Base-by-base conservation (phyloP, 2,888 invertebrate species). In the Conistra vaccinii region DNA sequence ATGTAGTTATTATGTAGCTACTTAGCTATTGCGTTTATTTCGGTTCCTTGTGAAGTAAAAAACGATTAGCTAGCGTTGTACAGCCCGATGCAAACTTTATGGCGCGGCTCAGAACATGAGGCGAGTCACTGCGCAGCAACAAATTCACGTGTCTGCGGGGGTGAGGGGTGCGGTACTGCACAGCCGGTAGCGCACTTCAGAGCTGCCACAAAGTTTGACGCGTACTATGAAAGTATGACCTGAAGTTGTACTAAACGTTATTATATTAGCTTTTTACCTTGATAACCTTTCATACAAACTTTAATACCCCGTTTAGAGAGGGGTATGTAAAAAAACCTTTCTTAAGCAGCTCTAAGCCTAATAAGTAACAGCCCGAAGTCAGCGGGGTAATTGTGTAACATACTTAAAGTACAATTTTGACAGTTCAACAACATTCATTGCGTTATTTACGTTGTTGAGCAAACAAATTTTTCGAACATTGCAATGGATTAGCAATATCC, bases 1-100 rank as follows among this genome's bases (percentile, higher is more conserved):
- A 12, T 60, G 63, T 63, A 39, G 48, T 51, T 61, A 65, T 71
- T 45, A 29, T 61, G 67, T 69, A 17, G 42, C 39, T 61, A 48
- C 73, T 83, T 61, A 26, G 4, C 69, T 66, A 84, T 84, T 84
- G 84, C 83, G n/a, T 67, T 20, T 51, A 26, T 67, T 48, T 32
- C 35, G 17, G 58, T 81, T 81, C 81, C 81, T 69, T 81, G 81
- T 66, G 84, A 84, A 84, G 29, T n/a, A 26, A 26, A 45, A 57
- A 53, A 45, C 2, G 14, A 48, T 29, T 29, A 12, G 7, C 14
- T 29, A 29, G 5, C 14, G 26, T 55, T 2, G 10, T 53, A 23
- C 7, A 23, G 1, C n/a, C n/a, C 3, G 10, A 53, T 53, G 51
- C 10, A 53, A 53, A 53, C 1, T 53, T 53, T 10, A n/a, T 53